A percentile compares a stretch with the other conserved stretches of the same genome.
Conservation (phyloP, 2,797 vertebrate species). For the Phylloscopus collybita region DNA sequence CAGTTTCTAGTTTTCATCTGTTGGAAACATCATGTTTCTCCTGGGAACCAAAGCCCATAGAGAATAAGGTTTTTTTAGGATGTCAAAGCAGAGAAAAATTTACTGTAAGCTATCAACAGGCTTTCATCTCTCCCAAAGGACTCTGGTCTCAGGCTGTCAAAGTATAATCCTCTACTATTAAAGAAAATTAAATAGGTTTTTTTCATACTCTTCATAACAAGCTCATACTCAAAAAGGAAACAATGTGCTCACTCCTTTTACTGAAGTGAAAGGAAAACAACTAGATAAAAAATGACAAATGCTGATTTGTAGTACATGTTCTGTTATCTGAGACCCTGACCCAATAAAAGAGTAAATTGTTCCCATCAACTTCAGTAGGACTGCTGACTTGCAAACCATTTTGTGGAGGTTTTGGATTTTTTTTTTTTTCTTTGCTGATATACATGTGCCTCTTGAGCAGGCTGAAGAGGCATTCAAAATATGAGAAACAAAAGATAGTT, state of each 20-base stretch:
- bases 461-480: neutral
- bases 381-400: neutral
- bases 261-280: neutral
- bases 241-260: neutral
- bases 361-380: neutral
- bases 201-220: neutral
- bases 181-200: neutral
- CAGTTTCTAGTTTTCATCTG: neutral
- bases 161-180: neutral
- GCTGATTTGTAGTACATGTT: neutral
- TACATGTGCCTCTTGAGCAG: neutral
- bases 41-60: neutral
- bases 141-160: neutral
- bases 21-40: neutral
- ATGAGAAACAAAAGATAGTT: neutral
- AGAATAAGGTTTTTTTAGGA: neutral
- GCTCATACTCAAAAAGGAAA: neutral
- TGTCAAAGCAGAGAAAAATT: neutral
- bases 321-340: neutral
- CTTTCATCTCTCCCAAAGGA: neutral
- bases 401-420: fast-evolving
- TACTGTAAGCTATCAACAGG: neutral
- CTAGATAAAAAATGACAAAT: neutral
- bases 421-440: neutral
- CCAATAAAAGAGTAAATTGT: neutral